Evolutionary conservation across 2,888 invertebrate species (phyloP).

Genomic region (Fragum whitleyi): DNA sequence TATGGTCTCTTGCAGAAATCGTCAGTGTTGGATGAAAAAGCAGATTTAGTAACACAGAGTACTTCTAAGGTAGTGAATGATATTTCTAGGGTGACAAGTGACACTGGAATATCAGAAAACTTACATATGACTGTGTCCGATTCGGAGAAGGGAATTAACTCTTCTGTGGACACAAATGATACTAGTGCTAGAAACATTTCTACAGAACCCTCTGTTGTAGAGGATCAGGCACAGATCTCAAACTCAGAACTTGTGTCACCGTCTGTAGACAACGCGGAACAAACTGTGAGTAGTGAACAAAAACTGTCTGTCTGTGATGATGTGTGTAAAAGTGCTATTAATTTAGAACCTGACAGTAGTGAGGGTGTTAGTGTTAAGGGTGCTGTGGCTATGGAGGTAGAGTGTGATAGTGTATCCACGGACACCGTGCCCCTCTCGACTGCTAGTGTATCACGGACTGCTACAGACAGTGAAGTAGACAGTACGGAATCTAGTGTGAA

Average conservation of each 20-base stretch:
- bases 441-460: background rate
- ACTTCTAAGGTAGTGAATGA: constrained; percentile 10
- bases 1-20: background rate
- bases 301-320: constrained; percentile 52
- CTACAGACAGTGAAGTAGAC: constrained; percentile 45
- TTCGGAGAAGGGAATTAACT: constrained; percentile 40
- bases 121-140: background rate
- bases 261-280: constrained; percentile 4
- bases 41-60: background rate
- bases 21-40: background rate
- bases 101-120: background rate
- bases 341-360: constrained; percentile 66
- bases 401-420: constrained; percentile 64
- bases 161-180: constrained; percentile 58
- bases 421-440: constrained; percentile 18
- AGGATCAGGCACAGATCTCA: constrained; percentile 50
- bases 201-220: constrained; percentile 16
- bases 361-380: constrained; percentile 41
- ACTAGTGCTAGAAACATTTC: constrained; percentile 52
- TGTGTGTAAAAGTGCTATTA: constrained; percentile 56
- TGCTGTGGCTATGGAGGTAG: constrained; percentile 55
- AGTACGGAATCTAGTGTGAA: constrained; percentile 51
- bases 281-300: constrained; percentile 52
- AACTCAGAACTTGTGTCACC: constrained; percentile 42
- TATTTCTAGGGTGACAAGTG: background rate